Evolutionary conservation across 2,797 vertebrate genomes (phyloP), one percentile per base, ranked within the genome.

Genomic region (Micromesistius poutassou): DNA sequence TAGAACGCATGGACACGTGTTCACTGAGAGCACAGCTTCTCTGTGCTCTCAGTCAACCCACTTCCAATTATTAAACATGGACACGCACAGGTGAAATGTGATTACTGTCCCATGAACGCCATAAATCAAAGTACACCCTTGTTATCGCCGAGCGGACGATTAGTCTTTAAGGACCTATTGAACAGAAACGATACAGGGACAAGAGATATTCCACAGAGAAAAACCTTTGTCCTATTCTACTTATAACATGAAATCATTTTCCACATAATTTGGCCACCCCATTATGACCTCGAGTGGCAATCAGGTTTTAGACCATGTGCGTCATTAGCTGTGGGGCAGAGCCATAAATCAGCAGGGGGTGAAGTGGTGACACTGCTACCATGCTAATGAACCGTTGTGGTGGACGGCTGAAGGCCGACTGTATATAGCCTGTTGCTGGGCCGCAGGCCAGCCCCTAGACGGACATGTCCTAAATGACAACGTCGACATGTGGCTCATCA

Each of bases 121-220:
- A 42, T 79, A 33, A 79, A 79, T 79, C 74, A 76, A 72, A 55
- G 70, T 35, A 33, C 13, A 30, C 46, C 42, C 71, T 50, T 68
- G 50, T 33, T 50, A 74, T 31, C 50, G 46, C 55, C 30, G 55
- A 74, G 30, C 16, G 74, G 46, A 74, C 30, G 14, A 74, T 74
- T 74, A 62, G 72, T 19, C 33, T n/a, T 36, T 16, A 36, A 73
- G 33, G 74, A 55, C 4, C 74, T 12, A 74, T 31, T 62, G 31
- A 33, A 19, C 22, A 14, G 33, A 62, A 62, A 62, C 35, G 19
- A 16, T 73, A 72, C 30, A 30, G 71, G 62, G 62, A 68, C 62
- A 76, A 74, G n/a, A 73, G 16, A 70, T 31, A 16, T 70, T 73
- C 12, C 30, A 40, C 8, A 35, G 31, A 42, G 78, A 50, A 68